phyloP scores from a whole-genome alignment of 1,140 invertebrate genomes.

The Cyclargus thomasi region DNA sequence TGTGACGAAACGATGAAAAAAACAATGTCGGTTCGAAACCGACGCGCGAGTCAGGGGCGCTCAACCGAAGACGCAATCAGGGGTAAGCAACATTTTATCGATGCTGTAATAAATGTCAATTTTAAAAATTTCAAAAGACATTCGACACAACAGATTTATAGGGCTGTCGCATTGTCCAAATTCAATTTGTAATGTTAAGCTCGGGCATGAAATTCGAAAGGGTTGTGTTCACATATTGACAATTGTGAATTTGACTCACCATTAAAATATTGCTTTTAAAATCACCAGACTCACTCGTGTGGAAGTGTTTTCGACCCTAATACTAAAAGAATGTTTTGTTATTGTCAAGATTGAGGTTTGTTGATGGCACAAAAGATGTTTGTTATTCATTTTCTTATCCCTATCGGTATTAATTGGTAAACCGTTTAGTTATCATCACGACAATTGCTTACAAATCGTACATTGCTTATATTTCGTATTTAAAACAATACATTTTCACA shows the following conservation, averaged over 20 bases:
- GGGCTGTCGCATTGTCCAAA: slow-evolving; percentile 50
- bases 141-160: slow-evolving; percentile 39
- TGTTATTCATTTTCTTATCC: too few relatives aligned
- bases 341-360: neutral
- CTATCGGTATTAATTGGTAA: too few relatives aligned
- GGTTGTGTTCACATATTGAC: slow-evolving; percentile 69
- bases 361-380: neutral
- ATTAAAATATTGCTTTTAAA: slow-evolving; percentile 70
- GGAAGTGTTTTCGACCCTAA: slow-evolving; percentile 41
- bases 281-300: slow-evolving; percentile 47
- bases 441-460: too few relatives aligned
- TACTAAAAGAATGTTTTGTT: neutral
- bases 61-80: neutral
- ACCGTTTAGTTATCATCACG: too few relatives aligned
- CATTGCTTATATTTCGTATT: too few relatives aligned
- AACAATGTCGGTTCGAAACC: neutral
- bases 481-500: too few relatives aligned
- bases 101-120: slow-evolving; percentile 28
- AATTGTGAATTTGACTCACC: slow-evolving; percentile 66
- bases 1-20: too few relatives aligned
- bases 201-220: slow-evolving; percentile 60
- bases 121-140: slow-evolving; percentile 36
- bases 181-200: slow-evolving; percentile 68
- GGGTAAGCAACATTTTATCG: slow-evolving; percentile 5
- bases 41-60: neutral